Evolutionary conservation across 30 jellyfish, hydroid and myxozoan genomes (phyloP).

Genomic region (Haliclystus octoradiatus): DNA sequence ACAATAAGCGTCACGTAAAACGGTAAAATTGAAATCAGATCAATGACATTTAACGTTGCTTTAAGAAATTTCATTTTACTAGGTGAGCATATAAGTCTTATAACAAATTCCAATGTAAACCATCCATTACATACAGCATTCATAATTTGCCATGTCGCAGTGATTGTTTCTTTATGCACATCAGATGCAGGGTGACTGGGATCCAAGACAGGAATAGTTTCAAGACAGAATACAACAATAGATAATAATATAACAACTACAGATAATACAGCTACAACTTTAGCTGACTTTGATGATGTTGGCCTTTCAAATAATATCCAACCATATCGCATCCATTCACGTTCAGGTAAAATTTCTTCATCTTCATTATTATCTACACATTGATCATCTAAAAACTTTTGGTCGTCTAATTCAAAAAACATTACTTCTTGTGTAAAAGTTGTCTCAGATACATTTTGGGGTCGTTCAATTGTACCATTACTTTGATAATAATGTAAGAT

Average conservation of each 20-base stretch:
- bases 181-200: conserved; percentile 44
- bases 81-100: conserved; percentile 73
- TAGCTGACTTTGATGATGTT: conserved; percentile 55
- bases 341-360: conserved; percentile 41
- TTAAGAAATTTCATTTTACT: conserved; percentile 43
- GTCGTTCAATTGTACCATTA: conserved; percentile 76
- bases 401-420: conserved; percentile 83
- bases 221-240: conserved; percentile 79
- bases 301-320: conserved; percentile 92
- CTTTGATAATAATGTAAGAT: conserved; percentile 71
- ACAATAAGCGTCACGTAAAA: conserved; percentile 59
- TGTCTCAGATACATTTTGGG: conserved; percentile 80
- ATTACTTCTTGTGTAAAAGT: conserved; percentile 82
- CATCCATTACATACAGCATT: conserved; percentile 78
- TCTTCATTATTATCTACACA: conserved; percentile 32
- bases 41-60: conserved; percentile 68
- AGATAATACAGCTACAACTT: conserved; percentile 65
- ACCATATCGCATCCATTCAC: conserved; percentile 23
- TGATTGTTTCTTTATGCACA: conserved; percentile 17
- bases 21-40: conserved; percentile 79
- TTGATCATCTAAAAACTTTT: conserved; percentile 33
- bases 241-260: conserved; percentile 66
- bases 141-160: conserved; percentile 55
- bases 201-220: conserved; percentile 75
- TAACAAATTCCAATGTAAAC: conserved; percentile 85